phyloP scores from a whole-genome alignment of 2,888 invertebrate species.

The Galeruca laticollis region DNA sequence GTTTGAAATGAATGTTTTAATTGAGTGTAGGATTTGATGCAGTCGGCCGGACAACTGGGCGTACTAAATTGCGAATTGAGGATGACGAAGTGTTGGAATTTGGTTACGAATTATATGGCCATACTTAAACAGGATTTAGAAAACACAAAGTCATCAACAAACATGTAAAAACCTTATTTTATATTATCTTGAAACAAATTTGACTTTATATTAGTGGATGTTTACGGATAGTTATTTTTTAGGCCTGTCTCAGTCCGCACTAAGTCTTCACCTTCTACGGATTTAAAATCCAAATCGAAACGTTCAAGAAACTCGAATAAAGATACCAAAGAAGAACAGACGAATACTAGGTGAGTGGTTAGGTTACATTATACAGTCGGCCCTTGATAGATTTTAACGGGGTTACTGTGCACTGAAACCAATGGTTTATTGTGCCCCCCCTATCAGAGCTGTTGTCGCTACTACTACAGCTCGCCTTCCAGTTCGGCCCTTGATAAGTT shows the following conservation, averaged over 20 bases:
- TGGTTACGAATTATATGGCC: slow-evolving; percentile 52
- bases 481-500: no score
- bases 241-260: neutral
- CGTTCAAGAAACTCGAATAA: neutral
- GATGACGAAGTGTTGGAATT: slow-evolving; percentile 52
- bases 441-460: no score
- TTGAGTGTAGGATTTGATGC: slow-evolving; percentile 43
- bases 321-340: neutral
- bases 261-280: neutral
- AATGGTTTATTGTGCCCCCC: no score
- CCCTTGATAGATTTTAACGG: no score
- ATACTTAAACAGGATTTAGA: slow-evolving; percentile 44
- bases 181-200: neutral
- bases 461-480: no score
- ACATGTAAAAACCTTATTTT: slow-evolving; percentile 17
- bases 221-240: neutral
- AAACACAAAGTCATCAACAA: slow-evolving; percentile 8
- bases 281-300: neutral
- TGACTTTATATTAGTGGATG: no score
- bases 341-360: neutral
- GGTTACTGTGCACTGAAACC: no score
- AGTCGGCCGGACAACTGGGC: slow-evolving; percentile 49
- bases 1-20: no score
- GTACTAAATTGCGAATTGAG: slow-evolving; percentile 51
- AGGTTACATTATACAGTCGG: neutral